These are phyloP conservation scores for Salticus scenicus DNA, from an alignment of 2,888 invertebrate genomes.

Conservation along the genomic window DNA sequence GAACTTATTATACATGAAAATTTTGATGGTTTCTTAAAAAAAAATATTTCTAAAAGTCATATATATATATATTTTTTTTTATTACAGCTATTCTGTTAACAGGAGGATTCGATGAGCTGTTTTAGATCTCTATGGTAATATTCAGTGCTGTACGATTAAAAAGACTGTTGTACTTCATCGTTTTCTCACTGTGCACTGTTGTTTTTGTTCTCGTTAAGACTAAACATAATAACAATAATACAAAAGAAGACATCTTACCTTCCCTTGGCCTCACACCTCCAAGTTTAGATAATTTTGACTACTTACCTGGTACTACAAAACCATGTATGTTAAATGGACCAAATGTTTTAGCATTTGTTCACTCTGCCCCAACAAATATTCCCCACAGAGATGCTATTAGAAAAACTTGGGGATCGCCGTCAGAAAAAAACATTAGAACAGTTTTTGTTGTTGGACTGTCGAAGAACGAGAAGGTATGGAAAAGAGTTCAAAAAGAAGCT, in stretches of 20 bases:
- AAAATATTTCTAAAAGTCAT: too few relatives aligned
- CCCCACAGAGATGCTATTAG: conserved; percentile 83
- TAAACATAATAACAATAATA: neutral
- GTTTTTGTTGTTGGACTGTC: conserved; percentile 83
- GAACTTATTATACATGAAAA: too few relatives aligned
- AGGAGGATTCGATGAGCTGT: neutral
- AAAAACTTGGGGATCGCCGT: conserved; percentile 82
- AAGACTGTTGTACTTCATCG: neutral
- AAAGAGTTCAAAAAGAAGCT: conserved; percentile 78
- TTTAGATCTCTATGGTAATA: neutral
- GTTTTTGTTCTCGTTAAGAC: neutral
- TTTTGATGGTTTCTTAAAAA: too few relatives aligned
- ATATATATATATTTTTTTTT: too few relatives aligned
- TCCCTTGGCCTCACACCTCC: neutral
- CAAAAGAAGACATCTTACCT: neutral
- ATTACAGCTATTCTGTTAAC: neutral
- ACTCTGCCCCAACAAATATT: conserved; percentile 82
- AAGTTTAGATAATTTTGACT: neutral
- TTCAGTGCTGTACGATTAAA: neutral
- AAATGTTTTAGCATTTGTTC: conserved; percentile 80
- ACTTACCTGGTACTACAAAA: neutral
- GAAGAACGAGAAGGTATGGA: conserved; percentile 75
- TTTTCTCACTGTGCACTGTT: neutral
- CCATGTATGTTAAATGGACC: neutral
- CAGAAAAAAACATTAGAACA: conserved; percentile 75